Evolutionary conservation across 2,888 invertebrate species (phyloP).

Genomic region (Incurvaria masculella): DNA sequence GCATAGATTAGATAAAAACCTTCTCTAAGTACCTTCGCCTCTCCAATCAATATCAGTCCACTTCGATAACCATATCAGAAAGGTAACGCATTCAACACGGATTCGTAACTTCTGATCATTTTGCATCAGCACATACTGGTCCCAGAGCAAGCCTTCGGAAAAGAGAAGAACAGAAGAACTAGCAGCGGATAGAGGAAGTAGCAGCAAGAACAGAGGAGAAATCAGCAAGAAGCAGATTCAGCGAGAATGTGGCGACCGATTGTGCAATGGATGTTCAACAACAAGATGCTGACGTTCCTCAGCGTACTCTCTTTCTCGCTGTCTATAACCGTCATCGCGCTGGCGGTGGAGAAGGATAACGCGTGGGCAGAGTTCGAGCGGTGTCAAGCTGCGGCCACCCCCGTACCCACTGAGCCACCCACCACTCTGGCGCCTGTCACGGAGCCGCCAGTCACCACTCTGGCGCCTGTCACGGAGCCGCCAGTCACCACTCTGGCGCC

Average conservation of each 20-base stretch:
- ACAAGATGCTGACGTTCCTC: constrained; percentile 36
- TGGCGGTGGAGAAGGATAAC: constrained; percentile 35
- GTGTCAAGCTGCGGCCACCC: constrained; percentile 4
- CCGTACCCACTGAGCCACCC: constrained; percentile 3
- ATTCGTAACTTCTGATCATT: too few species aligned
- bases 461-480: neutral
- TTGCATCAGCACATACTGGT: too few species aligned
- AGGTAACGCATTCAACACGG: too few species aligned
- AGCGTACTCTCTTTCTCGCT: constrained; percentile 33
- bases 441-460: constrained; percentile 7
- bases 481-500: constrained; percentile 7
- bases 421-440: neutral
- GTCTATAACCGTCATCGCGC: constrained; percentile 49
- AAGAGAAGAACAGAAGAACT: too few species aligned
- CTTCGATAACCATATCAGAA: too few species aligned
- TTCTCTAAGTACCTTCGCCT: too few species aligned
- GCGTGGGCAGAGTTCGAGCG: constrained; percentile 1
- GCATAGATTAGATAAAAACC: too few species aligned
- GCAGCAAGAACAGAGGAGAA: too few species aligned
- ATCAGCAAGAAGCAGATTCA: too few species aligned
- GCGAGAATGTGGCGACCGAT: neutral
- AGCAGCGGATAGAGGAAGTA: too few species aligned
- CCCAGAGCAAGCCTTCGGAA: too few species aligned
- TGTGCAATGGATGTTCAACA: constrained; percentile 6
- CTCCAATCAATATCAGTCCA: too few species aligned